Conservation (phyloP, 2,797 vertebrate species). For the Clarias fuscus region DNA sequence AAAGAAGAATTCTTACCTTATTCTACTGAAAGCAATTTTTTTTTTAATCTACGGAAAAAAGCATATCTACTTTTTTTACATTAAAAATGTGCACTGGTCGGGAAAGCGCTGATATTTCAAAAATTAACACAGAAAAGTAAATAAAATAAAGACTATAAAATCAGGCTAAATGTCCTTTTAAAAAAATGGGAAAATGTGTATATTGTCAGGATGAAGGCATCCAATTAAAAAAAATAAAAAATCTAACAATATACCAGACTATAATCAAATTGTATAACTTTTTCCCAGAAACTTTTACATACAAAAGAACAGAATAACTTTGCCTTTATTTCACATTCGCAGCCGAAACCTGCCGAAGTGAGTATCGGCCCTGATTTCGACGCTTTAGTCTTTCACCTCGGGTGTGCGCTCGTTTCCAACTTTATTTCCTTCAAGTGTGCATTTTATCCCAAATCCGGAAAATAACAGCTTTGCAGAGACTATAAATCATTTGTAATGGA, state of each 20-base stretch:
- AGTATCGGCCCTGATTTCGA: slow-evolving; percentile 14
- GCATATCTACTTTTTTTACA: too few species aligned
- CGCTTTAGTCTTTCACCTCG: neutral
- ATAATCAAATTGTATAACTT: neutral
- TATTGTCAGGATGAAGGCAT: neutral
- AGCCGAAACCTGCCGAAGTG: slow-evolving; percentile 8
- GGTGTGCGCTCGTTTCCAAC: neutral
- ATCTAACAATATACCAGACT: neutral
- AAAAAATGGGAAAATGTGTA: neutral
- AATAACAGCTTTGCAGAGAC: neutral
- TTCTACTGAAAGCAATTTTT: neutral
- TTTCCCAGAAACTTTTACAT: neutral
- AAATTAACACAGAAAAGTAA: neutral
- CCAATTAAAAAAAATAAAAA: neutral
- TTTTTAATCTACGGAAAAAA: neutral
- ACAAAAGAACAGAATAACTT: too few species aligned
- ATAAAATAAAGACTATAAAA: neutral
- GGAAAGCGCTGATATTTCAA: neutral
- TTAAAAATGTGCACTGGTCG: too few species aligned
- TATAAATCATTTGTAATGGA: slow-evolving; percentile 7
- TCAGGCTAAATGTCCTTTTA: neutral
- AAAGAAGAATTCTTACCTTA: neutral
- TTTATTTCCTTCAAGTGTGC: neutral
- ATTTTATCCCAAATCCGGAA: neutral
- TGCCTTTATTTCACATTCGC: neutral